Percentiles rank a stretch among this genome's conserved stretches.
Evolutionary conservation across 2,797 vertebrate genomes (phyloP).

Genomic region (Crocidura indochinensis): DNA sequence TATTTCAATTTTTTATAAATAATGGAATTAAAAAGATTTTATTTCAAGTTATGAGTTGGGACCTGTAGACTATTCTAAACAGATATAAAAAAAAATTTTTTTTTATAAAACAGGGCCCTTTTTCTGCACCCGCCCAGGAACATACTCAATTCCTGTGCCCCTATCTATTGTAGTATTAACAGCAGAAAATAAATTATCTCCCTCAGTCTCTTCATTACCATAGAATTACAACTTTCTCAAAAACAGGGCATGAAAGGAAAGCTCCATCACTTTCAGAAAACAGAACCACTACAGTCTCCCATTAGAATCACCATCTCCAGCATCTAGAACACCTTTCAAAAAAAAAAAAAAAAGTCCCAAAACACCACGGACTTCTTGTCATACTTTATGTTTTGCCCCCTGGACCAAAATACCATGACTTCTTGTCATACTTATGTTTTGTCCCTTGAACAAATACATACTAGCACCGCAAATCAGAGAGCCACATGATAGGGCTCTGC

Average conservation of each 20-base stretch:
- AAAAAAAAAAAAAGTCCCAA: not conserved
- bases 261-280: not conserved
- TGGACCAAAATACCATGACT: not conserved
- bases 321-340: slow-evolving; percentile 37
- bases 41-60: not conserved
- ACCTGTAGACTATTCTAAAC: not conserved
- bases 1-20: slow-evolving; percentile 63
- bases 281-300: not conserved
- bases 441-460: not conserved
- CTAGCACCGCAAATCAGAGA: not conserved
- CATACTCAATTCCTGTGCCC: not conserved
- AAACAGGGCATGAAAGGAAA: slow-evolving; percentile 40
- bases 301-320: slow-evolving; percentile 7
- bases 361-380: slow-evolving; percentile 19
- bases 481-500: slow-evolving; percentile 7
- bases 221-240: slow-evolving; percentile 39
- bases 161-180: not conserved
- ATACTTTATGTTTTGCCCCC: slow-evolving; percentile 47
- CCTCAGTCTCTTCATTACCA: not conserved
- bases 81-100: not conserved
- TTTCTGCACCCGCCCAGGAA: not conserved
- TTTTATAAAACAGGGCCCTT: slow-evolving; percentile 28
- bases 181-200: not conserved
- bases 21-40: slow-evolving; percentile 65
- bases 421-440: slow-evolving; percentile 44